phyloP scores from a whole-genome alignment of 2,113 vertebrate species.

The Podarcis cretensis region DNA sequence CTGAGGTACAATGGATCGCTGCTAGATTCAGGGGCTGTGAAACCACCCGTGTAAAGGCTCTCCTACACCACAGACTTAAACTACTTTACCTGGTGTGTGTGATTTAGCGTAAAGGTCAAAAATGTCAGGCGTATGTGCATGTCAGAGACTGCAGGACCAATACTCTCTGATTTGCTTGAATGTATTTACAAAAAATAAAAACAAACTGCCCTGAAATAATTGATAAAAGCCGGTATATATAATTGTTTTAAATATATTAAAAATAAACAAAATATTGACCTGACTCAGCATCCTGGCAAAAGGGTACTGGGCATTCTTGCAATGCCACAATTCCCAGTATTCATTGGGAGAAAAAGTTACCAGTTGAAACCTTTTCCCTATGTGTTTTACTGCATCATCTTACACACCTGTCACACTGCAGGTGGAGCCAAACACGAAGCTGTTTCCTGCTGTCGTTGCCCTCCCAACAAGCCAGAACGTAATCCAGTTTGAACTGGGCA shows the following conservation, averaged over 20 bases:
- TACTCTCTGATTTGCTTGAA: too few relatives aligned
- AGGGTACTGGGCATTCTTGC: neutral
- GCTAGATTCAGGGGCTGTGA: too few relatives aligned
- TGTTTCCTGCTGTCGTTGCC: constrained; percentile 90
- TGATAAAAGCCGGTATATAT: too few relatives aligned
- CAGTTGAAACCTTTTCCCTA: neutral
- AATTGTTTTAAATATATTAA: too few relatives aligned
- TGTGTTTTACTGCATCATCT: neutral
- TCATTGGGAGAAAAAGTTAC: neutral
- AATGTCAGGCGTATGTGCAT: neutral
- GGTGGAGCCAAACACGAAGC: constrained; percentile 96
- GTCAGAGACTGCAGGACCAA: too few relatives aligned
- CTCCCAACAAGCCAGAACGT: constrained; percentile 89
- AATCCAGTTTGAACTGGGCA: constrained; percentile 92
- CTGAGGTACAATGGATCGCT: too few relatives aligned
- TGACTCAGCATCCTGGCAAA: neutral
- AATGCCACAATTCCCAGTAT: too few relatives aligned
- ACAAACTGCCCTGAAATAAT: too few relatives aligned
- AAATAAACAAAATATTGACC: neutral
- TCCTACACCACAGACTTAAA: neutral
- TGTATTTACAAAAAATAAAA: too few relatives aligned
- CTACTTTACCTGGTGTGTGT: neutral
- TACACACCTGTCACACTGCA: constrained; percentile 45
- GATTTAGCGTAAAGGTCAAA: neutral
- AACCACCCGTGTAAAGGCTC: neutral